A percentile compares a stretch with the other conserved stretches of the same genome.
phyloP scores from a whole-genome alignment of 2,797 vertebrate species.

The Hafferia zeledoni region DNA sequence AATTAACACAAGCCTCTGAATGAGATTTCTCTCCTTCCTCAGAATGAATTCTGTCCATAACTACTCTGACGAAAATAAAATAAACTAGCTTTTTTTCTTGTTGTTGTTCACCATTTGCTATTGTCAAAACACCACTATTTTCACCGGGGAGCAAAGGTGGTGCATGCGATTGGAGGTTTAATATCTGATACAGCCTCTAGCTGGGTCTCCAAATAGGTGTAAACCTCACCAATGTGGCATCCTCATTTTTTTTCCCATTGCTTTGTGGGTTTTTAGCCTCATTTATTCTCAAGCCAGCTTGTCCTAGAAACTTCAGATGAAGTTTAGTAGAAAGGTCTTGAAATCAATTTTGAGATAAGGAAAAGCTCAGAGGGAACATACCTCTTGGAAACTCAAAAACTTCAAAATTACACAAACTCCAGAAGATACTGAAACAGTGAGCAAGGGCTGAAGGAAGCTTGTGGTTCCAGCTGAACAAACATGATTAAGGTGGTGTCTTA shows the following conservation, averaged over 20 bases:
- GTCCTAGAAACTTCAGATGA: conserved; percentile 48
- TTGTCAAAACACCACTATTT: conserved; percentile 32
- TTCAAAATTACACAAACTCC: neutral
- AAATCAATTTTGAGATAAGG: conserved; percentile 32
- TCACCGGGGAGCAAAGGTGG: neutral
- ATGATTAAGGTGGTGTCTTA: neutral
- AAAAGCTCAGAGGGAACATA: neutral
- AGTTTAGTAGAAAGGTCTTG: conserved; percentile 28
- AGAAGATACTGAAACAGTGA: neutral
- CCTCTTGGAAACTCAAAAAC: neutral
- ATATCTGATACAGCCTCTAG: conserved; percentile 39
- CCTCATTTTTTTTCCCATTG: neutral
- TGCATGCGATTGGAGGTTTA: conserved; percentile 2
- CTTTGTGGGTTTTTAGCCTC: neutral
- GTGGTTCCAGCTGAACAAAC: neutral
- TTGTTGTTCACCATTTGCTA: conserved; percentile 1
- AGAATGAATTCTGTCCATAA: conserved; percentile 11
- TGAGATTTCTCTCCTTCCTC: conserved; percentile 37
- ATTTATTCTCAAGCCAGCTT: conserved; percentile 23
- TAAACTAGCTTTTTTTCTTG: neutral
- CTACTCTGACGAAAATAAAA: neutral
- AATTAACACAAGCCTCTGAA: conserved; percentile 44
- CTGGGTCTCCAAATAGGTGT: neutral
- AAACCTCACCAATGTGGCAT: neutral
- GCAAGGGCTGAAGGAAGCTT: neutral